Conservation (phyloP, 2,888 invertebrate species). For the Hybos culiciformis region DNA sequence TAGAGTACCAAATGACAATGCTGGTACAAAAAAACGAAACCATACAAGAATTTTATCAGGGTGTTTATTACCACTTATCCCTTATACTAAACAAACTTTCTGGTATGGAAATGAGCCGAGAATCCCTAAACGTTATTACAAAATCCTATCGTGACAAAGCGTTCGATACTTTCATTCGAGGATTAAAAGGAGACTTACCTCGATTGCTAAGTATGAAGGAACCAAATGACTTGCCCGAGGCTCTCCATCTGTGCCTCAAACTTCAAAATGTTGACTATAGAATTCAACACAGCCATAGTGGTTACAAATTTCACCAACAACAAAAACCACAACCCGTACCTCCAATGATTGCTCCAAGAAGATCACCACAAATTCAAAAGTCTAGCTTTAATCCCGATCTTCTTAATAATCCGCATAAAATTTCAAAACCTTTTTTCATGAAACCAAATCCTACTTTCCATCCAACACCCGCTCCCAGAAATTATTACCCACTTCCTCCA, state of each 20-base stretch:
- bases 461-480: no score
- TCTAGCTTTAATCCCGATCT: neutral
- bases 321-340: neutral
- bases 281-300: neutral
- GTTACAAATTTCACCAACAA: neutral
- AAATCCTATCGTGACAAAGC: slow-evolving; percentile 8
- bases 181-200: slow-evolving; percentile 12
- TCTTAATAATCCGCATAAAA: neutral
- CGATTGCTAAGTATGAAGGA: slow-evolving; percentile 14
- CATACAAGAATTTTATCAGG: slow-evolving; percentile 15
- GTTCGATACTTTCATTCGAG: slow-evolving; percentile 10
- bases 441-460: neutral
- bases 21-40: slow-evolving; percentile 11
- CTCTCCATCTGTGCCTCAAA: slow-evolving; percentile 12
- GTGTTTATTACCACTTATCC: slow-evolving; percentile 15
- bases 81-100: slow-evolving; percentile 8
- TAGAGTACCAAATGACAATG: slow-evolving; percentile 15
- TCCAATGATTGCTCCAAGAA: neutral
- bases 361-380: no score
- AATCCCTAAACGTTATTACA: slow-evolving; percentile 5
- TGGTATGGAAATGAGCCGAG: slow-evolving; percentile 6
- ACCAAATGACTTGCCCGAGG: slow-evolving; percentile 14
- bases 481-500: neutral
- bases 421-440: neutral
- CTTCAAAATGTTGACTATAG: slow-evolving; percentile 8